Evolutionary conservation across 2,113 vertebrate genomes (phyloP), one percentile per base, ranked within the genome.

Genomic region (Barbus barbus): DNA sequence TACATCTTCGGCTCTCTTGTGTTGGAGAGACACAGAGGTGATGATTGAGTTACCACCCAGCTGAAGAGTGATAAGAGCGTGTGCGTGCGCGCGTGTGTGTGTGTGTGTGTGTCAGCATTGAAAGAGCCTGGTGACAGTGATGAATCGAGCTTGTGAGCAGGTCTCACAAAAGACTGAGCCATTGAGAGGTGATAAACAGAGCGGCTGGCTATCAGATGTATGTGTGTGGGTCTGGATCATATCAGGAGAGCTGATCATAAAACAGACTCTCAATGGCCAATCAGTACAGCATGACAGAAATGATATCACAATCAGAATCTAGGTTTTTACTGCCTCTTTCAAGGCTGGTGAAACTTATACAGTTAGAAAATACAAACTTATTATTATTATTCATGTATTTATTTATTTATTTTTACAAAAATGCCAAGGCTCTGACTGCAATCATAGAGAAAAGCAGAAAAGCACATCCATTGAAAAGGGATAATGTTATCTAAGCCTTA

Each of bases 21-120:
- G 65, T 82, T 87, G 89, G 26, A 89, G 28, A 89, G 26, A 69
- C 44, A 90, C 87, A 86, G 78, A 84, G 84, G 73, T 72, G 87
- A 48, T 86, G 87, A 92, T 92, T 94, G 90, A 79, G 74, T 90
- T 91, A 83, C 85, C 88, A 89, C 81, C 89, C 84, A 84, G 46
- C 85, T 90, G 84, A 18, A 81, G 56, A n/a, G 61, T 81, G 86
- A 67, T 91, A 90, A 90, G 2, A 0, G 38, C 9, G 38, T 41
- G 80, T 38, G 36, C 7, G 36, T 38, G 36, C 48, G 60, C 14
- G 58, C 53, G 84, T 76, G 56, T 31, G 18, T 78, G 33, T 58
- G 31, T 77, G 72, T 76, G 71, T 61, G 14, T 61, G 81, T 73
- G 72, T 75, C 11, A 18, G 82, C 36, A 53, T 51, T 20, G 65